These are phyloP conservation scores for Hymenochirus boettgeri DNA, from an alignment of 2,113 vertebrate genomes.

Conservation along the genomic window DNA sequence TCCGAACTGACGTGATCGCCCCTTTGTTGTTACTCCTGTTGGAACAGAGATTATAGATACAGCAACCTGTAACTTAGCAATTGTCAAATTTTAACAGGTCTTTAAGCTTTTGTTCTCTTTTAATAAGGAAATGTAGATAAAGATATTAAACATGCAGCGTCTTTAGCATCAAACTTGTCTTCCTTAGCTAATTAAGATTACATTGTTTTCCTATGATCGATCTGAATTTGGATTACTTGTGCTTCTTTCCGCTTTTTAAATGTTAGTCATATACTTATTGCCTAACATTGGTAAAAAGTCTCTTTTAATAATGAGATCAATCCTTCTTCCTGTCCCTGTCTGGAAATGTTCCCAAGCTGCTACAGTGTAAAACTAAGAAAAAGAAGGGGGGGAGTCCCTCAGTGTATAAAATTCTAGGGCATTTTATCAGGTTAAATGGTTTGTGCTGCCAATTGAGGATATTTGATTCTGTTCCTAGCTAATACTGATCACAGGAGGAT, in stretches of 20 bases:
- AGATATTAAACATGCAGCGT: not conserved
- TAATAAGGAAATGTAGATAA: not conserved
- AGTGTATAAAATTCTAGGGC: constrained; percentile 26
- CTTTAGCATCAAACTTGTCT: constrained; percentile 10
- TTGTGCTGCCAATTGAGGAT: constrained; percentile 24
- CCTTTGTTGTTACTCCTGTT: too few relatives aligned
- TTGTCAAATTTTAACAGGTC: too few relatives aligned
- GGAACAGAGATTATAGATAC: too few relatives aligned
- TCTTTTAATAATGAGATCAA: constrained; percentile 33
- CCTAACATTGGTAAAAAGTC: constrained; percentile 7
- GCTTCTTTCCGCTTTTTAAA: constrained; percentile 15
- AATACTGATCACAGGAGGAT: constrained; percentile 53
- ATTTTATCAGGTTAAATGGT: constrained; percentile 35
- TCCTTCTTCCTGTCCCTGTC: constrained; percentile 26
- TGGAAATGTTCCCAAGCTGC: constrained; percentile 31
- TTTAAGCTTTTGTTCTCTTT: too few relatives aligned
- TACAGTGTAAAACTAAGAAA: constrained; percentile 27
- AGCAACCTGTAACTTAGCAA: too few relatives aligned
- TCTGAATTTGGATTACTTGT: constrained; percentile 9
- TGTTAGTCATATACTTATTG: constrained; percentile 37
- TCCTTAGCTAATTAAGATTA: constrained; percentile 20
- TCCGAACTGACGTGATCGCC: too few relatives aligned
- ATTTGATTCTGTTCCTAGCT: constrained; percentile 46
- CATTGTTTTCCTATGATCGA: constrained; percentile 34
- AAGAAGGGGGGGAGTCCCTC: constrained; percentile 26